Conservation (phyloP, 2,113 vertebrate genomes). For the Oncorhynchus kisutch region DNA sequence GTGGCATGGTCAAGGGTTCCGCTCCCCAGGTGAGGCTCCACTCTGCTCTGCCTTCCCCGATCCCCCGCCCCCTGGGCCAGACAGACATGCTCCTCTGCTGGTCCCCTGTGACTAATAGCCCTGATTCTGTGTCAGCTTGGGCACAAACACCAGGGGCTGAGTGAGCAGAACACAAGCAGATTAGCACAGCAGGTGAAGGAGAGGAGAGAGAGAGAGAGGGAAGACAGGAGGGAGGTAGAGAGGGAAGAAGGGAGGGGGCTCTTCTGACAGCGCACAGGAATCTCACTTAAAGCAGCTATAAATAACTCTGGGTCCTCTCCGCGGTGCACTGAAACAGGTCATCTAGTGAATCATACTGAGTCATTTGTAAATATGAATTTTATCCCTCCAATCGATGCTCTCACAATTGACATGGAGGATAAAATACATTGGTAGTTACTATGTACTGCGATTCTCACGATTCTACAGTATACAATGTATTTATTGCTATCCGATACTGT, state of each 20-base stretch:
- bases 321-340: constrained; percentile 17
- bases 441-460: too few relatives aligned
- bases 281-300: constrained; percentile 21
- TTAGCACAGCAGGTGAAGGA: constrained; percentile 53
- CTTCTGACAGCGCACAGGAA: constrained; percentile 1
- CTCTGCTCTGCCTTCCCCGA: too few relatives aligned
- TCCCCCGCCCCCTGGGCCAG: not conserved
- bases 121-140: constrained; percentile 41
- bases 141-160: constrained; percentile 43
- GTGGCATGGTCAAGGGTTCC: constrained; percentile 34
- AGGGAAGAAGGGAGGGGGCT: not conserved
- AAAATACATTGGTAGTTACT: too few relatives aligned
- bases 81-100: constrained; percentile 36
- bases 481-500: too few relatives aligned
- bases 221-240: constrained; percentile 32
- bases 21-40: constrained; percentile 31
- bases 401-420: not conserved
- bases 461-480: too few relatives aligned
- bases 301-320: constrained; percentile 15
- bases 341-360: constrained; percentile 28
- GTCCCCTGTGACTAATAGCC: constrained; percentile 43
- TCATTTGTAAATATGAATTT: constrained; percentile 17
- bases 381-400: not conserved
- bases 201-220: constrained; percentile 16
- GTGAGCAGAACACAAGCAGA: constrained; percentile 48